These are phyloP conservation scores for Microcebus lehilahytsara DNA, from an alignment of 2,113 vertebrate genomes.

Conservation along the genomic window DNA sequence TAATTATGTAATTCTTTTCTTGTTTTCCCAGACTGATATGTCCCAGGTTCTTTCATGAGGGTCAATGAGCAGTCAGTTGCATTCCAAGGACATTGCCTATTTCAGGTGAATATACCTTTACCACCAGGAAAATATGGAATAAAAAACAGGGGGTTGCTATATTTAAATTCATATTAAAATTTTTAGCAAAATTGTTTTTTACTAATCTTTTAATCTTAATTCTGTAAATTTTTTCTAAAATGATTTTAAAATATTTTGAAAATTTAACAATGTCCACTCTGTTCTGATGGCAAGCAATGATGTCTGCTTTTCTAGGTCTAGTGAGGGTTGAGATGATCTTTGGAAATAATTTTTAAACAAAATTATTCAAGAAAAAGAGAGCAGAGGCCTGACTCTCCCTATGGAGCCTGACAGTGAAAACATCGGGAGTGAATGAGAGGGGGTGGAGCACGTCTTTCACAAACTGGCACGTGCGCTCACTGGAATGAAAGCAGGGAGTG, in stretches of 20 bases:
- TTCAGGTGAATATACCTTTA: not conserved
- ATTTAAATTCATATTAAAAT: not conserved
- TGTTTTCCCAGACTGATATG: not conserved
- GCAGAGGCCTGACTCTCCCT: not conserved
- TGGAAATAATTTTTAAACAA: not conserved
- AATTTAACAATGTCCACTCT: not conserved
- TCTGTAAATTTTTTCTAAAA: not conserved
- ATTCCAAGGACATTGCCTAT: not conserved
- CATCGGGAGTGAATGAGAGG: not conserved
- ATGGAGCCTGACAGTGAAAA: not conserved
- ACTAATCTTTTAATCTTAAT: not conserved
- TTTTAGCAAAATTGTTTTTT: not conserved
- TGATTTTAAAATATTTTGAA: not conserved
- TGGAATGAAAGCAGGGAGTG: not conserved
- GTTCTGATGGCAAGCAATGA: not conserved
- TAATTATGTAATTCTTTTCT: not conserved
- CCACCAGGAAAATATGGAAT: not conserved
- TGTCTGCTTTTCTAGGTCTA: not conserved
- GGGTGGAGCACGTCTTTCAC: not conserved
- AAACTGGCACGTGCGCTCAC: not conserved
- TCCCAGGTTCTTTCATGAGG: not conserved
- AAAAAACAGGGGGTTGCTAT: not conserved
- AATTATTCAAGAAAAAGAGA: not conserved
- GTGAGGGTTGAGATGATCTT: not conserved
- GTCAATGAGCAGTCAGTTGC: not conserved